Percentiles rank a stretch among this genome's conserved stretches.
phyloP scores from a whole-genome alignment of 2,797 vertebrate genomes.

The Sparus aurata region DNA sequence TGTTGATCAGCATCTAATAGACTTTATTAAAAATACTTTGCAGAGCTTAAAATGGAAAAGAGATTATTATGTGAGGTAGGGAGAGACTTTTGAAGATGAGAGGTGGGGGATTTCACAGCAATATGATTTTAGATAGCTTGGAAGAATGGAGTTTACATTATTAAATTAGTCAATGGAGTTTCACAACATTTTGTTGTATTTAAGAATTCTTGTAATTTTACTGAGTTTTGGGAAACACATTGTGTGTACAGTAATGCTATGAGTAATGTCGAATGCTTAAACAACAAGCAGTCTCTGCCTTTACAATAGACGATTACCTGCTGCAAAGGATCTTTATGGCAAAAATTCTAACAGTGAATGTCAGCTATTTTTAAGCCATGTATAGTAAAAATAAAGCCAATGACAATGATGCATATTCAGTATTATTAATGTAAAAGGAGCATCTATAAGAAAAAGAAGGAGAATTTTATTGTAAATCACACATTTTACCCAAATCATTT shows the following conservation, averaged over 20 bases:
- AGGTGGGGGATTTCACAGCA: neutral
- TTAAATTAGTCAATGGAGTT: constrained; percentile 23
- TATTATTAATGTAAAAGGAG: neutral
- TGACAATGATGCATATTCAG: no score
- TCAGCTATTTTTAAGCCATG: neutral
- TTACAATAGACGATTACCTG: neutral
- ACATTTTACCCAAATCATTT: neutral
- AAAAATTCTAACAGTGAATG: neutral
- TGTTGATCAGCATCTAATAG: constrained; percentile 68
- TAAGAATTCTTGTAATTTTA: neutral
- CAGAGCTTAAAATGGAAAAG: constrained; percentile 15
- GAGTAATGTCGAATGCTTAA: neutral
- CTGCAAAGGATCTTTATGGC: neutral
- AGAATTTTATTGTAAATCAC: neutral
- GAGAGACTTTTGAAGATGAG: constrained; percentile 16
- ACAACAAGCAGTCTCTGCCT: neutral
- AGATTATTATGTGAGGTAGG: constrained; percentile 24
- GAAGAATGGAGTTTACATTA: constrained; percentile 18
- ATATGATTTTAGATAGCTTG: constrained; percentile 10
- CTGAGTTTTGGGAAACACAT: neutral
- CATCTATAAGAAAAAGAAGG: neutral
- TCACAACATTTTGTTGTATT: neutral
- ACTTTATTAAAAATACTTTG: constrained; percentile 61
- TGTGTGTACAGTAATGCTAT: neutral
- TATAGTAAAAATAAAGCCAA: neutral